Evolutionary conservation across 2,113 vertebrate species (phyloP).

Genomic region (Nycticebus coucang): DNA sequence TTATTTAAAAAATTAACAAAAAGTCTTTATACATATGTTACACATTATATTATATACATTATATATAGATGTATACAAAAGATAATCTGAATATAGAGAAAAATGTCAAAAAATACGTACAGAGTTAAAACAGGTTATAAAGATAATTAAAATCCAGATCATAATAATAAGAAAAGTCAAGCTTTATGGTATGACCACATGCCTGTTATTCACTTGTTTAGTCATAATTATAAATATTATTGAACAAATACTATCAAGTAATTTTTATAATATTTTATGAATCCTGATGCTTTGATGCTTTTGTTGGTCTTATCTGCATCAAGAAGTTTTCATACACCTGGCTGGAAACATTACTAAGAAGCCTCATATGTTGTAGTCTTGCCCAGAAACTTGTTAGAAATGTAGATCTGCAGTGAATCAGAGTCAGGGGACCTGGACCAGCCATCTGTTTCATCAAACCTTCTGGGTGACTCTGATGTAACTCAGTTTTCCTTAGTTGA

Average conservation of each 20-base stretch:
- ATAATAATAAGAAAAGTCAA: background rate
- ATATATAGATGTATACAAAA: background rate
- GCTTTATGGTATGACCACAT: conserved; percentile 13
- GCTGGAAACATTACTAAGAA: conserved; percentile 20
- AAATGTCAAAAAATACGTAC: conserved; percentile 1
- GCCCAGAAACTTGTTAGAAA: background rate
- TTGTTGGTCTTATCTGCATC: background rate
- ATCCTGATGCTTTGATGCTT: background rate
- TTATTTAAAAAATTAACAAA: conserved; percentile 22
- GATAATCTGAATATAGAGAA: background rate
- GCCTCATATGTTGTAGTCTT: background rate
- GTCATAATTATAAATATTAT: background rate
- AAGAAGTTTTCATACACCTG: background rate
- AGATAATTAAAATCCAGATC: conserved; percentile 38
- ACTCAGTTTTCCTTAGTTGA: background rate
- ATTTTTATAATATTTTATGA: background rate
- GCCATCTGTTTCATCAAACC: background rate
- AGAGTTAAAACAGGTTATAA: conserved; percentile 21
- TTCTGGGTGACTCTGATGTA: conserved; percentile 17
- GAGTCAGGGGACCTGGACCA: background rate
- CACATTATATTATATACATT: background rate
- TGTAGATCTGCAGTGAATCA: background rate
- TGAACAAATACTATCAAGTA: background rate
- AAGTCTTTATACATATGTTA: conserved; percentile 30
- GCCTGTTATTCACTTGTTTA: background rate